Evolutionary conservation across 2,888 invertebrate genomes (phyloP).

Genomic region (Syrphus vitripennis): DNA sequence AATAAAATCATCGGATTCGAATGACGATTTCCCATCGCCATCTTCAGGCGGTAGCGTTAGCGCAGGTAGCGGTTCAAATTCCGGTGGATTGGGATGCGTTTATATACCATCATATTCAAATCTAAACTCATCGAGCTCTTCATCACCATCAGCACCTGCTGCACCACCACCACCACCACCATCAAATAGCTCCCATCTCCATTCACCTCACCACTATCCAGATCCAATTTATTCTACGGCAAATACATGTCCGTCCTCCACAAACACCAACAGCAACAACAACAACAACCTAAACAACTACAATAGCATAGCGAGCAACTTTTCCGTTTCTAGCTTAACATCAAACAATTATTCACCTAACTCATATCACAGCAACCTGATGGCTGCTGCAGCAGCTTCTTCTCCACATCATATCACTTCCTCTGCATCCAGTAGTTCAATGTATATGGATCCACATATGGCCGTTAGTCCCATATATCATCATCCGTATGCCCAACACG

Average conservation of each 20-base stretch:
- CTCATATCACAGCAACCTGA: constrained; percentile 80
- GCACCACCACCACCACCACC: constrained; percentile 2
- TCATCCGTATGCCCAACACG: constrained; percentile 78
- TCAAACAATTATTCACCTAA: constrained; percentile 75
- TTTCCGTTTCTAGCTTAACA: constrained; percentile 81
- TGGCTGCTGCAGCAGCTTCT: constrained; percentile 78
- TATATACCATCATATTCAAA: constrained; percentile 60
- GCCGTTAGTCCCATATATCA: constrained; percentile 81
- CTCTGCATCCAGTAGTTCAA: constrained; percentile 74
- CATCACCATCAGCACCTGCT: constrained; percentile 51
- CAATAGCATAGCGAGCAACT: constrained; percentile 77
- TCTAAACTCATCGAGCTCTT: constrained; percentile 47
- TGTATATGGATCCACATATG: constrained; percentile 82
- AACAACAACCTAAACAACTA: constrained; percentile 50
- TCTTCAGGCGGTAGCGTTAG: constrained; percentile 41
- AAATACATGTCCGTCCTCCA: constrained; percentile 38
- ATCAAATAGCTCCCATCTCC: constrained; percentile 41
- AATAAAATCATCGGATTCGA: constrained; percentile 46
- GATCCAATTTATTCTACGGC: constrained; percentile 59
- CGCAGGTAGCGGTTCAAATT: constrained; percentile 26
- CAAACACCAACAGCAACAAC: constrained; percentile 51
- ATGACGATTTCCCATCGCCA: constrained; percentile 64
- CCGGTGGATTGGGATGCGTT: constrained; percentile 46
- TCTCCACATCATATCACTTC: constrained; percentile 74
- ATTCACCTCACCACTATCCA: constrained; percentile 47